Evolutionary conservation across 1,140 invertebrate species (phyloP).

Genomic region (Pseudomyrmex concolor): DNA sequence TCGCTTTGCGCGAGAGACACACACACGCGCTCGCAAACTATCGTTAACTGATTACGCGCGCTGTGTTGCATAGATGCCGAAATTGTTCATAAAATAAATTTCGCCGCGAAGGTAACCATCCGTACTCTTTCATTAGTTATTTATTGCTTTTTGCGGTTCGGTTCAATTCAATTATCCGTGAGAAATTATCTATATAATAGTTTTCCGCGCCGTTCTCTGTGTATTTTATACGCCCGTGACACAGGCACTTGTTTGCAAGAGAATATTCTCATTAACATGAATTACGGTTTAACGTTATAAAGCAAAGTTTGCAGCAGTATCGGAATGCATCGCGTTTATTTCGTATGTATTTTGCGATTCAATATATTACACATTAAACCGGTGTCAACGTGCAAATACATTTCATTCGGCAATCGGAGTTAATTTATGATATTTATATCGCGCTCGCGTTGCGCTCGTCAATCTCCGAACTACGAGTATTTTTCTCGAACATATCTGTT

Average conservation of each 20-base stretch:
- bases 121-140: neutral
- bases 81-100: conserved; percentile 27
- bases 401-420: conserved; percentile 26
- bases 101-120: neutral
- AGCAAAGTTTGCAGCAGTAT: neutral
- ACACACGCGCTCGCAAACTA: neutral
- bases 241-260: neutral
- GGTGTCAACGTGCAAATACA: conserved; percentile 10
- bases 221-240: neutral
- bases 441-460: neutral
- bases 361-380: conserved; percentile 19
- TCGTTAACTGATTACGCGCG: conserved; percentile 17
- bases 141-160: neutral
- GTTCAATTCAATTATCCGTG: neutral
- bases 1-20: conserved; percentile 4
- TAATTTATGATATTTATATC: conserved; percentile 25
- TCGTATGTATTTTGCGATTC: conserved; percentile 19
- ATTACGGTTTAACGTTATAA: conserved; percentile 17
- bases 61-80: neutral
- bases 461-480: conserved; percentile 8
- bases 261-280: conserved; percentile 32
- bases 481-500: neutral
- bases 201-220: neutral
- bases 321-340: conserved; percentile 21
- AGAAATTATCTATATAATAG: neutral